phyloP scores from a whole-genome alignment of 1,140 invertebrate genomes.

The Leguminivora glycinivorella region DNA sequence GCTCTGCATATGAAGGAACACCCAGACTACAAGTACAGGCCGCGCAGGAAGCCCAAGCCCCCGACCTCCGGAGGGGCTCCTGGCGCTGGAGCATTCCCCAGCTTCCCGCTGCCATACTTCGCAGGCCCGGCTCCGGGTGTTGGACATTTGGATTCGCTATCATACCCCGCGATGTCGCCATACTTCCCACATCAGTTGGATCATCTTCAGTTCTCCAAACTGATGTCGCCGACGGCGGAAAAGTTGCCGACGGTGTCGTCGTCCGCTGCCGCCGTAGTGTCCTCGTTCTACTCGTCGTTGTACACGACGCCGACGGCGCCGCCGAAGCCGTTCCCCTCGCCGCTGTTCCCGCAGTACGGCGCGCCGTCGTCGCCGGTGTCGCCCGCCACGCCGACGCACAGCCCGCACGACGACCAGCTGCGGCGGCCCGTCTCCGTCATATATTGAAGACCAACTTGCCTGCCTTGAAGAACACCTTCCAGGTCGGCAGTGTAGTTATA shows the following conservation, averaged over 20 bases:
- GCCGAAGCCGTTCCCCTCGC: conserved; percentile 67
- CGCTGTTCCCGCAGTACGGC: conserved; percentile 69
- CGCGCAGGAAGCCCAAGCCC: conserved; percentile 92
- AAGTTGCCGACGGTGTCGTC: conserved; percentile 70
- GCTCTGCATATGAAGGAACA: conserved; percentile 96
- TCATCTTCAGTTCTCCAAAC: conserved; percentile 71
- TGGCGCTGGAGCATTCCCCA: conserved; percentile 71
- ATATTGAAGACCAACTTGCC: conserved; percentile 74
- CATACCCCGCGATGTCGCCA: conserved; percentile 66
- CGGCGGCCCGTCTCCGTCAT: conserved; percentile 73
- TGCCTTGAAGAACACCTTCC: conserved; percentile 57
- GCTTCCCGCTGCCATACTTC: conserved; percentile 73
- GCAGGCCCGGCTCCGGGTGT: conserved; percentile 63
- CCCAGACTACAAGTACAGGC: conserved; percentile 94
- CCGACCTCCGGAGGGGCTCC: conserved; percentile 82
- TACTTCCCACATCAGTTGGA: conserved; percentile 75
- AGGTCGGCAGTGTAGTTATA: conserved; percentile 49
- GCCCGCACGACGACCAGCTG: conserved; percentile 72
- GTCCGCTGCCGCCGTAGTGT: conserved; percentile 68
- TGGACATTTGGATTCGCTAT: conserved; percentile 58
- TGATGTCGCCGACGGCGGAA: conserved; percentile 68
- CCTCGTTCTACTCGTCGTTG: conserved; percentile 72
- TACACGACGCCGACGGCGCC: conserved; percentile 68
- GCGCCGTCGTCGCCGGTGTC: conserved; percentile 63
- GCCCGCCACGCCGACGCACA: conserved; percentile 63